These are phyloP conservation scores for Brachionus calyciflorus DNA, from an alignment of 1,140 invertebrate species.

Conservation along the genomic window DNA sequence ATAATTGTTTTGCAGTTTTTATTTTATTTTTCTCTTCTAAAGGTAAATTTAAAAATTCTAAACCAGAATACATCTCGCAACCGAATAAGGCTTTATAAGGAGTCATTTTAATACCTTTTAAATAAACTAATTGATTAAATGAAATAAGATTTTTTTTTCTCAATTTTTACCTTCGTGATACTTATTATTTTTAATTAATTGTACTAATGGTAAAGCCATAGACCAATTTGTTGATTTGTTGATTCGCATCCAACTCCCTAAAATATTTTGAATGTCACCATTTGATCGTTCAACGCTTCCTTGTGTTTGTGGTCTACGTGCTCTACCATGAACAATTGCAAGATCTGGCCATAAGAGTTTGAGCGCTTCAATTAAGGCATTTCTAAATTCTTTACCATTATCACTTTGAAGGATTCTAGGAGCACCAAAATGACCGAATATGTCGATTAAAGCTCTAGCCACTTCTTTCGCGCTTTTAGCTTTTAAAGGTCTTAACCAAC, in stretches of 20 bases:
- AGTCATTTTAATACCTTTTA: too few relatives aligned
- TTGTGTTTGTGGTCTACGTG: not conserved
- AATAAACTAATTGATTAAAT: too few relatives aligned
- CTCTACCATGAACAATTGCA: not conserved
- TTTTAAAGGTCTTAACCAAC: not conserved
- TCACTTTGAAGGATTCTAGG: conserved; percentile 21
- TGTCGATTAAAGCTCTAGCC: not conserved
- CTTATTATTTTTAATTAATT: too few relatives aligned
- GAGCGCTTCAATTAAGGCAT: not conserved
- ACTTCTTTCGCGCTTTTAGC: conserved; percentile 35
- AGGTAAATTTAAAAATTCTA: too few relatives aligned
- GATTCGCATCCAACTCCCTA: not conserved
- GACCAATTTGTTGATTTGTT: conserved; percentile 18
- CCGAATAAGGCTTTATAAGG: too few relatives aligned
- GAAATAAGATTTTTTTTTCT: too few relatives aligned
- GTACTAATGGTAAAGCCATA: too few relatives aligned
- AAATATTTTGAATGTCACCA: not conserved
- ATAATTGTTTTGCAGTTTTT: too few relatives aligned
- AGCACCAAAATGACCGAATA: conserved; percentile 41
- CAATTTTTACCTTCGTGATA: too few relatives aligned
- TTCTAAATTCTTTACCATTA: not conserved
- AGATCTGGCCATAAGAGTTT: not conserved
- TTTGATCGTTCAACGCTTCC: conserved; percentile 16
- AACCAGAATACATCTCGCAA: too few relatives aligned
- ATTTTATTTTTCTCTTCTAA: too few relatives aligned